These are phyloP conservation scores for Helicoverpa assulta DNA, from an alignment of 2,888 invertebrate species.

Conservation along the genomic window DNA sequence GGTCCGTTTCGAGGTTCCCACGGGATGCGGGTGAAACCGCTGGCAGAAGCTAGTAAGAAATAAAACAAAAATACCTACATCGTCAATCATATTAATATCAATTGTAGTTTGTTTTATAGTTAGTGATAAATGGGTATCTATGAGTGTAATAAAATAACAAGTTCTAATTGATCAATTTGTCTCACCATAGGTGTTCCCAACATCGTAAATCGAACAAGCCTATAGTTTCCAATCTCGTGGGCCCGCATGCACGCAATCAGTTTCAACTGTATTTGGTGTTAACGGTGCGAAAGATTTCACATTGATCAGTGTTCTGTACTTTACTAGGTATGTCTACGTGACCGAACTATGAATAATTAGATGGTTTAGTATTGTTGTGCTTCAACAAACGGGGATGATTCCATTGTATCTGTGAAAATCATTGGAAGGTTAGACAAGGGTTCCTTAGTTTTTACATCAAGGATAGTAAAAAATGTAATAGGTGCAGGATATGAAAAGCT, in stretches of 20 bases:
- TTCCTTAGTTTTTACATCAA: too few relatives aligned
- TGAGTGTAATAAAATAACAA: neutral
- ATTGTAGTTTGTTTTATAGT: too few relatives aligned
- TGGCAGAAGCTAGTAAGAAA: too few relatives aligned
- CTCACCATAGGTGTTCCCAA: neutral
- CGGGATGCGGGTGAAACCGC: too few relatives aligned
- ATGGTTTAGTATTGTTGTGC: neutral
- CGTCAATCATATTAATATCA: too few relatives aligned
- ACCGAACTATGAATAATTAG: neutral
- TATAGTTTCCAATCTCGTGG: constrained; percentile 21
- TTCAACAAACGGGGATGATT: neutral
- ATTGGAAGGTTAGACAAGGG: too few relatives aligned
- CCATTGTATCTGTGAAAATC: neutral
- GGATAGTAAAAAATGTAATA: too few relatives aligned
- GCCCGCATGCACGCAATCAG: constrained; percentile 50
- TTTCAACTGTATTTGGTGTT: constrained; percentile 10
- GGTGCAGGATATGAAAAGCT: too few relatives aligned
- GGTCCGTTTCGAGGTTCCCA: too few relatives aligned
- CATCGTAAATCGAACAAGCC: constrained; percentile 19
- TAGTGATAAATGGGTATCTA: too few relatives aligned
- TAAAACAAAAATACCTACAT: too few relatives aligned
- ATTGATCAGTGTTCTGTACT: constrained; percentile 30
- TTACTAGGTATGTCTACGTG: constrained; percentile 7
- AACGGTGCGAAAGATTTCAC: constrained; percentile 34
- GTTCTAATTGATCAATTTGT: neutral